phyloP scores from a whole-genome alignment of 23 tunicate genomes.

The Phallusia fumigata region DNA sequence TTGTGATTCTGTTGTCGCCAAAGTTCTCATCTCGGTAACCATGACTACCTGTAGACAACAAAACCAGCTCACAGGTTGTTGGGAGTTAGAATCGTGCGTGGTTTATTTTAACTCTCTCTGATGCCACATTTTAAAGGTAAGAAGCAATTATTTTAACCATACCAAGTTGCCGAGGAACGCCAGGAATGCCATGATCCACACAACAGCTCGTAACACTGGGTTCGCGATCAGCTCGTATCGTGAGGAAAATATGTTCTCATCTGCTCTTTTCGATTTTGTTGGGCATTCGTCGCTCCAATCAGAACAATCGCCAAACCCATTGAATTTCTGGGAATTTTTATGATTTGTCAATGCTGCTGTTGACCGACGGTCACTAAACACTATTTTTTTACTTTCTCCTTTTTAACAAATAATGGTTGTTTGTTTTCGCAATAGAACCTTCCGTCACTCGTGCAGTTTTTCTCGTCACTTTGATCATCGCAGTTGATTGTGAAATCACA shows the following conservation, averaged over 20 bases:
- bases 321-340: background rate
- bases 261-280: background rate
- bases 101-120: too few relatives aligned
- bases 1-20: background rate
- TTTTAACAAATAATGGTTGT: conserved; percentile 9
- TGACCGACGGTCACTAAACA: too few relatives aligned
- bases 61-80: too few relatives aligned
- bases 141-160: background rate
- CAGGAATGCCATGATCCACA: background rate
- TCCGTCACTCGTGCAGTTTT: conserved; percentile 35
- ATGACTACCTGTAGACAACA: background rate
- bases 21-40: background rate
- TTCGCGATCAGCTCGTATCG: conserved; percentile 4
- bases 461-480: conserved; percentile 45
- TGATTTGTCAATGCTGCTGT: too few relatives aligned
- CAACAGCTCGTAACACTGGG: background rate
- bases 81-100: too few relatives aligned
- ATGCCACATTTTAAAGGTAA: too few relatives aligned
- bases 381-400: background rate
- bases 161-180: background rate
- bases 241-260: background rate
- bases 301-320: background rate
- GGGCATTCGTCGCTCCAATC: conserved; percentile 3
- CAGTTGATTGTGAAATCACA: conserved; percentile 40
- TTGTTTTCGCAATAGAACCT: conserved; percentile 17